These are phyloP conservation scores for Kuschelorhynchus macadamiae DNA, from an alignment of 2,888 invertebrate species.

Conservation along the genomic window DNA sequence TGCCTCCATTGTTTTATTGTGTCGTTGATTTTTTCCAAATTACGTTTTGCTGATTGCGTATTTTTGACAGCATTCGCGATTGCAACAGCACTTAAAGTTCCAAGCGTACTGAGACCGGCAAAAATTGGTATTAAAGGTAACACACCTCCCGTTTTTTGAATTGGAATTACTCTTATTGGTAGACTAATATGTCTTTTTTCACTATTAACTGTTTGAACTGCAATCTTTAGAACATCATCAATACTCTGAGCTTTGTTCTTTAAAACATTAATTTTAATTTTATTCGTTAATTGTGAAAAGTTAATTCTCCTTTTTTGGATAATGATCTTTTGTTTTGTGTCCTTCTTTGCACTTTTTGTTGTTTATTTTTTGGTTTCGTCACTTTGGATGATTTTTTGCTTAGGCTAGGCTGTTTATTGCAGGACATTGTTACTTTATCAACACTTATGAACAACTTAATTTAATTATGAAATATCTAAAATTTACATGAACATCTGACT, in stretches of 20 bases:
- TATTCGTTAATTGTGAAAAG: conserved; percentile 2
- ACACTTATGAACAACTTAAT: too few relatives aligned
- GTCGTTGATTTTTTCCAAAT: conserved; percentile 53
- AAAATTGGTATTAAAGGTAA: conserved; percentile 44
- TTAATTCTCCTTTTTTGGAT: not conserved
- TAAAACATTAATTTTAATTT: conserved; percentile 20
- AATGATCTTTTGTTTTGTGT: not conserved
- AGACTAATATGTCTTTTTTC: conserved; percentile 16
- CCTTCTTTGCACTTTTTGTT: too few relatives aligned
- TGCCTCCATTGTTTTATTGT: conserved; percentile 56
- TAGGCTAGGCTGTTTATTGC: too few relatives aligned
- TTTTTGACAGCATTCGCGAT: conserved; percentile 56
- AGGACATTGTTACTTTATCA: too few relatives aligned
- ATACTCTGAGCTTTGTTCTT: conserved; percentile 12
- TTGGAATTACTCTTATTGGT: conserved; percentile 11
- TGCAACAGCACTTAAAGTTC: conserved; percentile 47
- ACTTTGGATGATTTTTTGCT: too few relatives aligned
- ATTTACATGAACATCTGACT: too few relatives aligned
- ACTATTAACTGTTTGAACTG: conserved; percentile 5
- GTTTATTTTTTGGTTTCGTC: too few relatives aligned
- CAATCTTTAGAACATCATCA: conserved; percentile 7
- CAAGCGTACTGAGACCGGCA: conserved; percentile 23
- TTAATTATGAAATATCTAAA: too few relatives aligned
- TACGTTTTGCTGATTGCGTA: conserved; percentile 51
- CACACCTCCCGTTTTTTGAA: conserved; percentile 29